phyloP scores from a whole-genome alignment of 2,888 invertebrate genomes.

The Tachina fera region DNA sequence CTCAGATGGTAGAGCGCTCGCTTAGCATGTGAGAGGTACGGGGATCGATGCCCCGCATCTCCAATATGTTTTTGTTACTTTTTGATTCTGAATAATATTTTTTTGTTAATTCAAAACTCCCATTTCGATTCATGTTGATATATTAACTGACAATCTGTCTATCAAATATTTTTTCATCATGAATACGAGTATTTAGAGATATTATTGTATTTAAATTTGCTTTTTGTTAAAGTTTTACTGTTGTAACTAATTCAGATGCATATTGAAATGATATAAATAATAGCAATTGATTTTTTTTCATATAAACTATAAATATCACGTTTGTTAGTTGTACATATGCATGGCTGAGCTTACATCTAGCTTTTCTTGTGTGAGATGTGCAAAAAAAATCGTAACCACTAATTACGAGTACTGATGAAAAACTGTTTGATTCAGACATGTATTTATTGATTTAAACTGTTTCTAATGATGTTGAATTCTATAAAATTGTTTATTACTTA shows the following conservation, averaged over 20 bases:
- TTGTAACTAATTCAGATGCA: not conserved
- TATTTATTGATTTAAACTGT: no score
- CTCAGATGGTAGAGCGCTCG: constrained; percentile 84
- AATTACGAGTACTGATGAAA: no score
- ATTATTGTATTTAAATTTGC: constrained; percentile 5
- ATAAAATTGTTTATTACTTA: no score
- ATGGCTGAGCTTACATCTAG: no score
- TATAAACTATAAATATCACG: constrained; percentile 34
- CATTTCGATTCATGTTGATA: constrained; percentile 63
- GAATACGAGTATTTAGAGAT: constrained; percentile 46
- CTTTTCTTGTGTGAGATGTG: no score
- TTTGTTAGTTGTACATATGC: constrained; percentile 35
- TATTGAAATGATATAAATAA: not conserved
- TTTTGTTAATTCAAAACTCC: constrained; percentile 40
- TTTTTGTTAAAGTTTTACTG: constrained; percentile 1
- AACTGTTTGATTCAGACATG: no score
- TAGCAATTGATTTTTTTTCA: not conserved
- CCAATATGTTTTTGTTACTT: constrained; percentile 73
- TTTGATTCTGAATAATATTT: not conserved
- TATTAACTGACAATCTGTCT: constrained; percentile 66
- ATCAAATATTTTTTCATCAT: constrained; percentile 32
- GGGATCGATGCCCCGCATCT: constrained; percentile 83
- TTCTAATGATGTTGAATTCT: no score
- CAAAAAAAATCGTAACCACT: no score
- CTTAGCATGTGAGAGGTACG: constrained; percentile 84